A percentile compares a stretch with the other conserved stretches of the same genome.
Evolutionary conservation across 2,113 vertebrate species (phyloP).

Genomic region (Lontra canadensis): DNA sequence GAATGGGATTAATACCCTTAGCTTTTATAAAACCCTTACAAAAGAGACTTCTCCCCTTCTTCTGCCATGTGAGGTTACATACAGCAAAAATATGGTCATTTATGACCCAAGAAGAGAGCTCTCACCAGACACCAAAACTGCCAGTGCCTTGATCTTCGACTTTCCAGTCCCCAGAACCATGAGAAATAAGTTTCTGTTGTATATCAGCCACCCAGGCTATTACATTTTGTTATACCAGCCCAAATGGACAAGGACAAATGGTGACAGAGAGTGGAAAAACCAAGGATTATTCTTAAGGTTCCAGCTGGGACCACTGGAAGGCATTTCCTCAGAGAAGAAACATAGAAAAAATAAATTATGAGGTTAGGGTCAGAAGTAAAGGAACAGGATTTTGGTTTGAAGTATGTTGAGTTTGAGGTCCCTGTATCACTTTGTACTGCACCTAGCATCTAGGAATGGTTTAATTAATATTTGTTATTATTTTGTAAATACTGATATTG

Average conservation of each 20-base stretch:
- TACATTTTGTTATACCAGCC: background rate
- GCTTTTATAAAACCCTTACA: background rate
- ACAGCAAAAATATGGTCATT: background rate
- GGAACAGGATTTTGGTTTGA: background rate
- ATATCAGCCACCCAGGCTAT: background rate
- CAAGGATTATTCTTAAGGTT: background rate
- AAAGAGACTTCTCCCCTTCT: background rate
- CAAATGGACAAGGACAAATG: background rate
- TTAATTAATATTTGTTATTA: background rate
- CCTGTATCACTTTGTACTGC: background rate
- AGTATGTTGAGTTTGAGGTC: background rate
- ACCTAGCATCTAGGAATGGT: background rate
- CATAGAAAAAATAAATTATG: background rate
- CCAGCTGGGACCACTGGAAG: background rate
- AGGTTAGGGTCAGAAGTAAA: background rate
- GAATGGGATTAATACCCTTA: background rate
- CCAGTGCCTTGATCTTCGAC: background rate
- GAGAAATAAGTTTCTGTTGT: background rate
- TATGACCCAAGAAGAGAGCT: background rate
- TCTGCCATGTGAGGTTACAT: background rate
- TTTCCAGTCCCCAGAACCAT: background rate
- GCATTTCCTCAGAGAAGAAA: background rate
- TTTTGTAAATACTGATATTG: background rate
- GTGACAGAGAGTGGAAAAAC: background rate
- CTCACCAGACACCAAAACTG: background rate